A percentile compares a stretch with the other conserved stretches of the same genome.
Evolutionary conservation across 2,113 vertebrate genomes (phyloP).

Genomic region (Melospiza melodia): DNA sequence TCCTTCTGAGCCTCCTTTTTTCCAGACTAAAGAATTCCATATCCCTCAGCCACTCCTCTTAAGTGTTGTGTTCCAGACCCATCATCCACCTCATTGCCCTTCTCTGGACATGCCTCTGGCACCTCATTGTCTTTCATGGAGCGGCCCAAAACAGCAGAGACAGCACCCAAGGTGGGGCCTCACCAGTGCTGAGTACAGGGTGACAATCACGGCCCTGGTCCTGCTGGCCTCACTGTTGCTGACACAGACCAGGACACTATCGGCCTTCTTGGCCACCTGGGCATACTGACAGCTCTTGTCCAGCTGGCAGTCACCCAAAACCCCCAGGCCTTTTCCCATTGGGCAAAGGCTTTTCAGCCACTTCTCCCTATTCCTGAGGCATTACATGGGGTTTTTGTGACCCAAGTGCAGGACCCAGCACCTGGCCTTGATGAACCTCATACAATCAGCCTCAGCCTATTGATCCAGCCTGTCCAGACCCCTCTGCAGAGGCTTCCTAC

Average conservation of each 20-base stretch:
- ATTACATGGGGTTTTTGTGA: background rate
- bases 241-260: background rate
- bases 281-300: background rate
- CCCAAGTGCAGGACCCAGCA: background rate
- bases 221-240: background rate
- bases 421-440: background rate
- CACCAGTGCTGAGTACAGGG: background rate
- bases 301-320: fast-evolving
- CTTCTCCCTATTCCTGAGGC: background rate
- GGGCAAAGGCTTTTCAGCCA: background rate
- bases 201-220: background rate
- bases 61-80: fast-evolving
- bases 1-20: background rate
- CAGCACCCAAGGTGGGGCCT: fast-evolving
- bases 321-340: background rate
- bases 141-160: background rate
- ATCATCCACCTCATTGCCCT: background rate
- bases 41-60: background rate
- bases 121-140: background rate
- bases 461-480: background rate
- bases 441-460: fast-evolving
- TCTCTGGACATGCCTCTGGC: background rate
- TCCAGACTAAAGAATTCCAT: background rate
- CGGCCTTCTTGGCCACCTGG: background rate
- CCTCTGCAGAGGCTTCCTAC: background rate